Evolutionary conservation across 2,797 vertebrate genomes (phyloP), one percentile per base, ranked within the genome.

Genomic region (Tadarida brasiliensis): DNA sequence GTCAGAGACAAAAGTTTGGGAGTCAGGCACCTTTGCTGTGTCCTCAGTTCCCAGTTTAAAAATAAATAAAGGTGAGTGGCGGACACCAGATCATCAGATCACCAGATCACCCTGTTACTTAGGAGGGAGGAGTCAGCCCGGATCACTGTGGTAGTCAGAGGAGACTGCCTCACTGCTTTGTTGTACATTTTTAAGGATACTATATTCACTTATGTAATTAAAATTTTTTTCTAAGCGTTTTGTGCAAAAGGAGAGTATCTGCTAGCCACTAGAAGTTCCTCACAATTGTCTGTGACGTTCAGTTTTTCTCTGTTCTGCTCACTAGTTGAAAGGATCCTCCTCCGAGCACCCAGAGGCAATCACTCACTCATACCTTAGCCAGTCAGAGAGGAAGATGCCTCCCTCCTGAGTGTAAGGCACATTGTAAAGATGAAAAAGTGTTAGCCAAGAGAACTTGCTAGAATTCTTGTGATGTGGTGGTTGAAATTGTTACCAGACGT

Each of bases 111-210:
- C 20, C 39, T 4, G 20, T 26, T 7, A 16, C 10, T 67, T 56
- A 81, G 59, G 49, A 73, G 49, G 54, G n/a, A n/a, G 51, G n/a
- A 5, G 16, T 47, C 16, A 2, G 19, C 26, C 26, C 12, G 35
- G 12, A 14, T 39, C 15, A 0, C 0, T 2, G 4, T 6, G 2
- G 28, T 17, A 16, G 17, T 15, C 24, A 9, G 3, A n/a, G 49
- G 14, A 68, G 44, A 0, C 33, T 28, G 20, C 33, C 44, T 33
- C 20, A 11, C 59, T 30, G 2, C 47, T 2, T 3, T 5, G 3
- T 7, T 16, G 22, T 11, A 28, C 5, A 0, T 26, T 10, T 78
- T 49, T 20, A 56, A 39, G 44, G 68, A 6, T 54, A 8, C n/a
- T 3, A 1, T 35, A 6, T 39, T 22, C 35, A 19, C 51, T 76